Evolutionary conservation across 2,888 invertebrate species (phyloP), one percentile per base, ranked within the genome.

Genomic region (Ptilodon capucinus): DNA sequence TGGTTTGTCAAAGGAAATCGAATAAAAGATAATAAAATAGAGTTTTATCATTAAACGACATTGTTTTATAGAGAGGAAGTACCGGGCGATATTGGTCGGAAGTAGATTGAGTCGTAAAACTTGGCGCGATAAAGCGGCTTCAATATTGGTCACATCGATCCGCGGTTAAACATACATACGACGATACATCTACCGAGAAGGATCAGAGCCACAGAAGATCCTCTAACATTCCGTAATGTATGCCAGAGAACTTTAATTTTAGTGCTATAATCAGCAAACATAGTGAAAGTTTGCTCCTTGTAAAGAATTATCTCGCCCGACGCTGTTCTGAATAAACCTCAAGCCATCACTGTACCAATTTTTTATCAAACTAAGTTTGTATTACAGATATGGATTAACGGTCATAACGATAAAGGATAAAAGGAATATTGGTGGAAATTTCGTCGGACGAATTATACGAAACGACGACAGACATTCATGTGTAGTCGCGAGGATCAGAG

Each of bases 21-120:
- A 47, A 38, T 47, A 53, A 57, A 64, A 67, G 64, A 67, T 60
- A 51, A 55, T 60, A 60, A 64, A 46, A 57, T 48, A 48, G 38
- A 53, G 50, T 36, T 55, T 64, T 64, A 64, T 67, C 61, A 60
- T 67, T 60, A 54, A 41, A 64, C 41, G 51, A 60, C 64, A 56
- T 64, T 67, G 68, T 67, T 67, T 67, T 67, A 64, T 64, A 58
- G 50, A 64, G 64, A 64, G 68, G 68, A 64, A 64, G 64, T 64
- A 64, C 64, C 64, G 51, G 60, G 60, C 58, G 64, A 67, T 67
- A 67, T 64, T 60, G 64, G 60, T 60, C 43, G 61, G 55, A 64
- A 64, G 48, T 49, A 58, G 58, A 58, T 52, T 57, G 35, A 58
- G 51, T 61, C 68, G 54, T 65, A 64, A 64, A 67, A 61, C 46